Conservation (phyloP, 2,113 vertebrate species). For the Typhlomys cinereus region DNA sequence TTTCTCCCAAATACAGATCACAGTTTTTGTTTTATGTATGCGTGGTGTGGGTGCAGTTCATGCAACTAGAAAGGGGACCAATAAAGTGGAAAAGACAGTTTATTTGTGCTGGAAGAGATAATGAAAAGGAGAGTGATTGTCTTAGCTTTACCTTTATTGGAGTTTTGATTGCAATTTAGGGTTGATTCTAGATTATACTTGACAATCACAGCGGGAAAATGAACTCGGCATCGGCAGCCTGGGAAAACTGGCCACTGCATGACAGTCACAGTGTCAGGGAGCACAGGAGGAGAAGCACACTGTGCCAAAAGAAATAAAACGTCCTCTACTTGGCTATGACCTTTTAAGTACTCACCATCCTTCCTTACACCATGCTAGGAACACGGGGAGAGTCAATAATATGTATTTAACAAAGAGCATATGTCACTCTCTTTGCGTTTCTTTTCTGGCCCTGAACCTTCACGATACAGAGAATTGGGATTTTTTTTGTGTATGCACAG, state of each 20-base stretch:
- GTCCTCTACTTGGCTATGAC: background rate
- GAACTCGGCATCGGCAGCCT: no score
- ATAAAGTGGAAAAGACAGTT: background rate
- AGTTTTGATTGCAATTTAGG: no score
- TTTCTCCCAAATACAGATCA: background rate
- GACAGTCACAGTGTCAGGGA: no score
- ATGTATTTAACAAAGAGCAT: background rate
- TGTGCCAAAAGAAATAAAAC: background rate
- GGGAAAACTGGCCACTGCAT: no score
- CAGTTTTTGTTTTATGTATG: background rate
- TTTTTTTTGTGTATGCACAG: background rate
- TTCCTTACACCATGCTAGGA: background rate
- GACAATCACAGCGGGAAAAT: no score
- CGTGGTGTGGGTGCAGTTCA: background rate
- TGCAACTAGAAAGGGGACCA: background rate
- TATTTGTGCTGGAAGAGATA: no score
- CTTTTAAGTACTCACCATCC: background rate
- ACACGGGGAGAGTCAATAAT: background rate
- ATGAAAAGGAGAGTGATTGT: background rate
- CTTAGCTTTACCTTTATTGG: no score
- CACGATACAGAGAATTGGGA: background rate
- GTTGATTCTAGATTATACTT: no score
- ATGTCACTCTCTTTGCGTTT: background rate
- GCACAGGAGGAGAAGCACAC: background rate
- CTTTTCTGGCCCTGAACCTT: background rate